Conservation (phyloP, 2,797 vertebrate genomes). For the Megaceryle alcyon region DNA sequence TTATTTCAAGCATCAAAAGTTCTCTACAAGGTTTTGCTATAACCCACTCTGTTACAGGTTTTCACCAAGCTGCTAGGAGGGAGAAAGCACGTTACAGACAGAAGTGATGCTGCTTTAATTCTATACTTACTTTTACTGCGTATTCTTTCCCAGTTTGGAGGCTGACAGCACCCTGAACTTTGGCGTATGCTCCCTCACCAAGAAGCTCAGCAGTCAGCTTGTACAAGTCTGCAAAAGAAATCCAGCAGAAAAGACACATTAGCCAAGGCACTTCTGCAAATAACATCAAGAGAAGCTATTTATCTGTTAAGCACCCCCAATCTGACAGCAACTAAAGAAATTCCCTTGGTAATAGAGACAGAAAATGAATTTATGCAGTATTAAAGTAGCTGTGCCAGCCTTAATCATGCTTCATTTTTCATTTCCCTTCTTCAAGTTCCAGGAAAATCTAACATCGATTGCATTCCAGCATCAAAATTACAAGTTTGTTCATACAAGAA, state of each 20-base stretch:
- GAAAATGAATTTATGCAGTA: not conserved
- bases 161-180: constrained; percentile 93
- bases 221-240: constrained; percentile 86
- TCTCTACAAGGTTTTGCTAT: not conserved
- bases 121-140: constrained; percentile 89
- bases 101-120: not conserved
- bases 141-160: constrained; percentile 92
- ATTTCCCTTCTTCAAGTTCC: not conserved
- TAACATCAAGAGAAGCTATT: not conserved
- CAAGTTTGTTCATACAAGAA: not conserved
- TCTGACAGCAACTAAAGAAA: not conserved
- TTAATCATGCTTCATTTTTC: not conserved
- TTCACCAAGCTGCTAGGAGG: not conserved
- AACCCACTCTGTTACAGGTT: not conserved
- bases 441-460: not conserved
- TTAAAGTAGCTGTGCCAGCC: not conserved
- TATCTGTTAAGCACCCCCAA: not conserved
- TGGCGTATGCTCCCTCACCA: constrained; percentile 93
- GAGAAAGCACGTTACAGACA: not conserved
- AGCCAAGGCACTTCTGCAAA: not conserved
- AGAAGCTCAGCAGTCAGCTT: constrained; percentile 92
- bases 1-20: not conserved
- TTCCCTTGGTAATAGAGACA: not conserved
- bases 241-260: constrained; percentile 10
- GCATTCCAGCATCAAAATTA: not conserved